Evolutionary conservation across 2,888 invertebrate genomes (phyloP).

Genomic region (Drosophila putrida): DNA sequence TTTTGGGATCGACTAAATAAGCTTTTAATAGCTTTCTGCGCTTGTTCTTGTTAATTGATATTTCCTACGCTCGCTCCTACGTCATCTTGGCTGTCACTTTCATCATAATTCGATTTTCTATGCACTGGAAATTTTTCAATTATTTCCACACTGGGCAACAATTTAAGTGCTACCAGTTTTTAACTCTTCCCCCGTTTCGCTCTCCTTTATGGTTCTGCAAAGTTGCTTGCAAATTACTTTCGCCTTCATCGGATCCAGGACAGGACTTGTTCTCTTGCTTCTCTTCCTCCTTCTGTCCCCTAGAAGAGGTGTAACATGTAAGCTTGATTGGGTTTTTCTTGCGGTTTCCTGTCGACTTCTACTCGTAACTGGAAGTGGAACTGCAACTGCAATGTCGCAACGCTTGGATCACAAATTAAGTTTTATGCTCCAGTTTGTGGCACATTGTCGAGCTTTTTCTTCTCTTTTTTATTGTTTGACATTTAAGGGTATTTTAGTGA

Average conservation of each 20-base stretch:
- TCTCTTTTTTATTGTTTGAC: slow-evolving; percentile 9
- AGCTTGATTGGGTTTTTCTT: slow-evolving; percentile 76
- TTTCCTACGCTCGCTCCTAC: slow-evolving; percentile 55
- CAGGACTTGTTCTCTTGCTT: slow-evolving; percentile 16
- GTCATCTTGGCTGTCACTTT: slow-evolving; percentile 56
- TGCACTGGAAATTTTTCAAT: slow-evolving; percentile 75
- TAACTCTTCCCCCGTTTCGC: background rate
- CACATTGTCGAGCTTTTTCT: slow-evolving; percentile 41
- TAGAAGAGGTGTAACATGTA: slow-evolving; percentile 55
- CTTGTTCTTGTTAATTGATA: slow-evolving; percentile 70
- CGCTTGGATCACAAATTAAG: slow-evolving; percentile 69
- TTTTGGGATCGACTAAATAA: slow-evolving; percentile 69
- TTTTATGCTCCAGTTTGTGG: slow-evolving; percentile 74
- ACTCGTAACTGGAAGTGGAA: slow-evolving; percentile 27
- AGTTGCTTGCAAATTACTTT: slow-evolving; percentile 77
- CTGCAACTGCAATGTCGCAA: slow-evolving; percentile 57
- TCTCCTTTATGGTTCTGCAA: slow-evolving; percentile 42
- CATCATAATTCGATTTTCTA: slow-evolving; percentile 72
- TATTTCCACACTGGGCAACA: slow-evolving; percentile 61
- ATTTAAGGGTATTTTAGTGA: slow-evolving; percentile 30
- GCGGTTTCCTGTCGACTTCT: slow-evolving; percentile 60
- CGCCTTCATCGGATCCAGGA: slow-evolving; percentile 58
- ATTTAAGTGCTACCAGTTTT: slow-evolving; percentile 32
- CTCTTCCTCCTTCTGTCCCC: background rate
- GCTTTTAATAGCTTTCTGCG: slow-evolving; percentile 76